A percentile compares a stretch with the other conserved stretches of the same genome.
These are phyloP conservation scores for Argya squamiceps DNA, from an alignment of 2,797 vertebrate species.

Conservation along the genomic window DNA sequence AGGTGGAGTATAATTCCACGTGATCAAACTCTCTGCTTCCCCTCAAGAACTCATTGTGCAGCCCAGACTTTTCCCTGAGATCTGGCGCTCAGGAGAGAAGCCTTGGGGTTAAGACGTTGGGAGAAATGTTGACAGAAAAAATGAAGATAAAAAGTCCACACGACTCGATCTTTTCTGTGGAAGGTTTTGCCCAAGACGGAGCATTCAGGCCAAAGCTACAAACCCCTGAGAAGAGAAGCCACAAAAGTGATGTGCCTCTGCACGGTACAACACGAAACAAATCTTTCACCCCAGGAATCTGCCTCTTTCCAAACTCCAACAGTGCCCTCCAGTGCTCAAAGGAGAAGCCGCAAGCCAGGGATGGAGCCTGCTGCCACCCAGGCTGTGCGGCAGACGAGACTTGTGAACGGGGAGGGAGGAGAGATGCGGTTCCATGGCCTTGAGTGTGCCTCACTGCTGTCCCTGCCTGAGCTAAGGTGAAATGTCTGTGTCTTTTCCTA, in stretches of 20 bases:
- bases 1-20: background rate
- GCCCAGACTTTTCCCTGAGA: background rate
- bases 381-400: background rate
- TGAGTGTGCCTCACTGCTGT: background rate
- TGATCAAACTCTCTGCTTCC: background rate
- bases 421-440: background rate
- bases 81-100: background rate
- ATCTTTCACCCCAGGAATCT: background rate
- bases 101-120: background rate
- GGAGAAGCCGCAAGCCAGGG: background rate
- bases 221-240: background rate
- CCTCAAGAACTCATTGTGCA: background rate
- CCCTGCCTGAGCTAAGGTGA: background rate
- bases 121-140: background rate
- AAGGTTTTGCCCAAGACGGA: background rate
- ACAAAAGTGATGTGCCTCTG: background rate
- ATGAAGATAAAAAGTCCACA: background rate
- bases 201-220: background rate
- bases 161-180: background rate
- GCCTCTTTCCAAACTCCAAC: conserved; percentile 41
- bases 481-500: background rate
- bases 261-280: rapidly evolving
- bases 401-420: rapidly evolving
- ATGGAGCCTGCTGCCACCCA: background rate
- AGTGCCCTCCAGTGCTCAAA: conserved; percentile 59